phyloP scores from a whole-genome alignment of 2,113 vertebrate genomes.

The Notechis scutatus region DNA sequence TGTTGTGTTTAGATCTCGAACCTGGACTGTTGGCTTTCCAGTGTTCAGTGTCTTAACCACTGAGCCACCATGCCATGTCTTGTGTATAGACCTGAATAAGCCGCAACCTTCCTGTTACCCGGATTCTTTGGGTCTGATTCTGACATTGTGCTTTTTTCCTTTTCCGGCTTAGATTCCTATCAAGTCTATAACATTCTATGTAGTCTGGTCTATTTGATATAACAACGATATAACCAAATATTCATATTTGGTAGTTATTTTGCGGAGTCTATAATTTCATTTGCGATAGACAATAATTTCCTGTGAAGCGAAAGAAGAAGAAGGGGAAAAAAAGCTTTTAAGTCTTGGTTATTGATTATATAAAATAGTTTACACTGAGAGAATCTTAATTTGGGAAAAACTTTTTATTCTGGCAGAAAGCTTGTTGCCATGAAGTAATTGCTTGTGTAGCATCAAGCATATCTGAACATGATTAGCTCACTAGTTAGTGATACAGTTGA shows the following conservation, averaged over 20 bases:
- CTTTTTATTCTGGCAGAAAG: slow-evolving; percentile 16
- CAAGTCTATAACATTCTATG: slow-evolving; percentile 47
- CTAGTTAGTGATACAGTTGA: background rate
- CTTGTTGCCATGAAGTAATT: background rate
- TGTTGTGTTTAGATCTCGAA: background rate
- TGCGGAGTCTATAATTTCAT: slow-evolving; percentile 57
- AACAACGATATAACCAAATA: background rate
- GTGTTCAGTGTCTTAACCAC: background rate
- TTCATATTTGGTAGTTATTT: slow-evolving; percentile 38
- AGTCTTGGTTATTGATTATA: slow-evolving; percentile 42
- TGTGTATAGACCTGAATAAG: background rate
- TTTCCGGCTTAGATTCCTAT: slow-evolving; percentile 32
- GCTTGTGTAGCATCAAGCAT: background rate
- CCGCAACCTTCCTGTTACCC: background rate
- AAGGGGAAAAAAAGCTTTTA: slow-evolving; percentile 42
- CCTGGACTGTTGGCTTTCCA: background rate
- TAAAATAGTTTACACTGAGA: slow-evolving; percentile 60
- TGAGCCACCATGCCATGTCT: background rate
- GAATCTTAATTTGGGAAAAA: slow-evolving; percentile 1
- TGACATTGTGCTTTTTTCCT: slow-evolving; percentile 47
- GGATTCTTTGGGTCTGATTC: background rate
- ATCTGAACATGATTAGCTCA: background rate
- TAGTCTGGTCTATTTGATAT: slow-evolving; percentile 54
- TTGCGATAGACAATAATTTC: slow-evolving; percentile 61
- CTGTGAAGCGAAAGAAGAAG: slow-evolving; percentile 36